Base-by-base conservation (phyloP, 1,140 invertebrate species). In the Bombyx mandarina region DNA sequence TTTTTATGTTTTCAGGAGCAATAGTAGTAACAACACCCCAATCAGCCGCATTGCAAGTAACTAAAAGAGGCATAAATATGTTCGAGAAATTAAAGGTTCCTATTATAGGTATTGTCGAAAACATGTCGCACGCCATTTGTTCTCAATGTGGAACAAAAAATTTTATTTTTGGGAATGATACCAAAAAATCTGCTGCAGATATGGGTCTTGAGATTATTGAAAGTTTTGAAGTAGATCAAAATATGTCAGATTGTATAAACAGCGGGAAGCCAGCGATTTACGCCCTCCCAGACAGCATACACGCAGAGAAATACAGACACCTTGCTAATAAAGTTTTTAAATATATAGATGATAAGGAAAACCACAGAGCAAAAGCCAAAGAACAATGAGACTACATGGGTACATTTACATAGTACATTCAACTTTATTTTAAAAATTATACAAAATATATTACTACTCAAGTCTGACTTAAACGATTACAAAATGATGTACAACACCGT, bases 21-120 rank as follows among this genome's bases (percentile, higher is more conserved):
- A 65, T 98, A 7, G 83, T 98, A 43, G 94, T 98, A 0, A 96
- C 94, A 10, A 97, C 96, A 1, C 95, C 96, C 0, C 96, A 97
- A 79, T 91, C 91, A 55, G 93, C 95, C 6, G 93, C 96, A 0
- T 67, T 97, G 6, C 91, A 95, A 72, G 95, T 97, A 45, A 93
- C 95, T 0, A 89, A 91, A 61, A 90, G 95, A 75, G 94, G 94
- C 45, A 92, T 92, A 3, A 91, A 91, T 62, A 96, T 97, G 94
- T 95, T 94, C 69, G 88, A 92, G 65, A 96, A 94, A 76, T 78
- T 97, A 4, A 89, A 93, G 55, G 90, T 97, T 54, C 95, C 95
- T 1, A 89, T 97, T 47, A 88, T 94, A 54, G 96, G 96, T 10
- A 83, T 97, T 57, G 92, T 97, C 1, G 92, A 96, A 73, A 98